These are phyloP conservation scores for Bombus confusus DNA, from an alignment of 1,140 invertebrate species.

Conservation along the genomic window DNA sequence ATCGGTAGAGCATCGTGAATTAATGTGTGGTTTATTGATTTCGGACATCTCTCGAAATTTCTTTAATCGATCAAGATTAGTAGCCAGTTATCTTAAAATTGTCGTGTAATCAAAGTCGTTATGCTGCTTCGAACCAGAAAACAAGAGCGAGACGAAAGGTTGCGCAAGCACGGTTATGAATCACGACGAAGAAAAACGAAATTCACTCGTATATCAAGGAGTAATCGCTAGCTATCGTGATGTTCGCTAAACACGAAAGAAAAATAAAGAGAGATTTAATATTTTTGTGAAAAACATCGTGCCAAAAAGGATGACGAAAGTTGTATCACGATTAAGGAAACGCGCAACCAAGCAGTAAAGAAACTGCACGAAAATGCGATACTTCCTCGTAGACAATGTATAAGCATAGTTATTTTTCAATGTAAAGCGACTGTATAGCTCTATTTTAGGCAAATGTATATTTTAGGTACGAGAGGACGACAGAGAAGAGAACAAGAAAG, in stretches of 20 bases:
- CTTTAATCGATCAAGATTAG: background rate
- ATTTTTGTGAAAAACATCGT: conserved; percentile 33
- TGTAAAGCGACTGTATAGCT: conserved; percentile 58
- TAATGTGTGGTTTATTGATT: background rate
- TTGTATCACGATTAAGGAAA: background rate
- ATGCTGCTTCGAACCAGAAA: background rate
- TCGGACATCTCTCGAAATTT: background rate
- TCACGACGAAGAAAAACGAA: background rate
- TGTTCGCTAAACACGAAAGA: background rate
- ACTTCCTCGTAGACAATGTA: conserved; percentile 44
- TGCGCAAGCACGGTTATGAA: too few species aligned
- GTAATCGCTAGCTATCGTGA: conserved; percentile 2
- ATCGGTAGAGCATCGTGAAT: background rate
- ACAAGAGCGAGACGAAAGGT: background rate
- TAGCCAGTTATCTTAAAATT: background rate
- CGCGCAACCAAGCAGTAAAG: background rate
- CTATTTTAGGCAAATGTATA: conserved; percentile 67
- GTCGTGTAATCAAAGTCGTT: conserved; percentile 6
- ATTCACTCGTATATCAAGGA: background rate
- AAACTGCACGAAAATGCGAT: conserved; percentile 25
- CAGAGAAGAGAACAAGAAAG: background rate
- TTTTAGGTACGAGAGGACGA: conserved; percentile 61
- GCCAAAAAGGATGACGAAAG: background rate
- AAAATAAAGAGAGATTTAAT: conserved; percentile 8
- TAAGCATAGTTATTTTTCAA: conserved; percentile 65